These are phyloP conservation scores for Chrysina gloriosa DNA, from an alignment of 2,888 invertebrate species.

Conservation along the genomic window DNA sequence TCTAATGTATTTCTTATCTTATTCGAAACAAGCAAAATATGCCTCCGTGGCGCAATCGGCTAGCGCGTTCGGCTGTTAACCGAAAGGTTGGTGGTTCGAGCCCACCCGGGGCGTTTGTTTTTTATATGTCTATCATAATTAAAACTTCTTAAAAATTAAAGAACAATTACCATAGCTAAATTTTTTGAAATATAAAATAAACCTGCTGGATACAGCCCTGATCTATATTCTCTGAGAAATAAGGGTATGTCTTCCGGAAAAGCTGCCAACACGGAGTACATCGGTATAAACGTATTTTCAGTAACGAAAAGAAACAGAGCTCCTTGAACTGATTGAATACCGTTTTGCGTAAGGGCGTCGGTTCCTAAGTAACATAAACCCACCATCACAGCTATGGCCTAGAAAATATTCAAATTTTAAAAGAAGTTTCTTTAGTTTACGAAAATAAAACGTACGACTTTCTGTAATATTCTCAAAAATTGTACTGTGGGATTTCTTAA, in stretches of 20 bases:
- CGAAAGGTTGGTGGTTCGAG: slow-evolving; percentile 98
- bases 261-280: slow-evolving; percentile 89
- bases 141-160: background rate
- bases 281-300: slow-evolving; percentile 91
- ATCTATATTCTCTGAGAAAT: slow-evolving; percentile 82
- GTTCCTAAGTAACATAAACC: slow-evolving; percentile 88
- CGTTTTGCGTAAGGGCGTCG: slow-evolving; percentile 77
- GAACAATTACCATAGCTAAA: slow-evolving; percentile 77
- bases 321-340: slow-evolving; percentile 90
- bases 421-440: too few species aligned
- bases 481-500: slow-evolving; percentile 86
- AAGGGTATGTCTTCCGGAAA: slow-evolving; percentile 86
- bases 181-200: slow-evolving; percentile 86
- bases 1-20: too few species aligned
- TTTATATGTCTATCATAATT: slow-evolving; percentile 57
- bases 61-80: slow-evolving; percentile 99
- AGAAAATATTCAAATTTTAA: too few species aligned
- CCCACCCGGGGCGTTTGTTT: slow-evolving; percentile 78
- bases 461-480: slow-evolving; percentile 80
- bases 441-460: slow-evolving; percentile 76
- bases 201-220: slow-evolving; percentile 83
- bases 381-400: slow-evolving; percentile 80
- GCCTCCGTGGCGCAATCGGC: slow-evolving; percentile 94
- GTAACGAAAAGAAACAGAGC: slow-evolving; percentile 88
- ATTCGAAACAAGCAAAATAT: too few species aligned